Evolutionary conservation across 2,888 invertebrate species (phyloP).

Genomic region (Hydropsyche betteni): DNA sequence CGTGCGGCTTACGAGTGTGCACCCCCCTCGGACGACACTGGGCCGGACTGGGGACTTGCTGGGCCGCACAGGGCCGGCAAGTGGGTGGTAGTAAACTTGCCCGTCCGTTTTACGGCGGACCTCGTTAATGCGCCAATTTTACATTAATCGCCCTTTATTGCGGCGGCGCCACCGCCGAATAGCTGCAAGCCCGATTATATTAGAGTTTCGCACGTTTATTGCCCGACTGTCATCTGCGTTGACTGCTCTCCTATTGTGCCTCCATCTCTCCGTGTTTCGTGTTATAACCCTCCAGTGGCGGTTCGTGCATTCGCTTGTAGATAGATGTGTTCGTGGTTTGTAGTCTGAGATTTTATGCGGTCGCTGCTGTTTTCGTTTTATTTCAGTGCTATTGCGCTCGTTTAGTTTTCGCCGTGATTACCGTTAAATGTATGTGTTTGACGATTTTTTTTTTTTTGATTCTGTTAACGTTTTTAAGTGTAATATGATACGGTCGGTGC

Average conservation of each 20-base stretch:
- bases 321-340: no score
- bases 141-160: conserved; percentile 49
- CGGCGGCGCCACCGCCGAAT: conserved; percentile 31
- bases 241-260: no score
- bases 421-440: no score
- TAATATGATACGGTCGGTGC: no score
- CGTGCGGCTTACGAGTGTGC: conserved; percentile 24
- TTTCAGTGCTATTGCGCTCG: no score
- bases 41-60: not conserved
- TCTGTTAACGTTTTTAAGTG: no score
- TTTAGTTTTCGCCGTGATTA: no score
- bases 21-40: not conserved
- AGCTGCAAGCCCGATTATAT: conserved; percentile 10
- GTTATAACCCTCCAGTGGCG: not conserved
- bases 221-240: not conserved
- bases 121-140: conserved; percentile 50
- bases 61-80: not conserved
- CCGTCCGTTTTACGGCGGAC: conserved; percentile 44
- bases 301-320: not conserved
- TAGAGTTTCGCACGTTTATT: not conserved
- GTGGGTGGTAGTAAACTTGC: conserved; percentile 45
- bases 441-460: no score
- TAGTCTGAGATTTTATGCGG: not conserved
- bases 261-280: not conserved
- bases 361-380: no score